These are phyloP conservation scores for Lysandra bellargus DNA, from an alignment of 2,888 invertebrate species.

Conservation along the genomic window DNA sequence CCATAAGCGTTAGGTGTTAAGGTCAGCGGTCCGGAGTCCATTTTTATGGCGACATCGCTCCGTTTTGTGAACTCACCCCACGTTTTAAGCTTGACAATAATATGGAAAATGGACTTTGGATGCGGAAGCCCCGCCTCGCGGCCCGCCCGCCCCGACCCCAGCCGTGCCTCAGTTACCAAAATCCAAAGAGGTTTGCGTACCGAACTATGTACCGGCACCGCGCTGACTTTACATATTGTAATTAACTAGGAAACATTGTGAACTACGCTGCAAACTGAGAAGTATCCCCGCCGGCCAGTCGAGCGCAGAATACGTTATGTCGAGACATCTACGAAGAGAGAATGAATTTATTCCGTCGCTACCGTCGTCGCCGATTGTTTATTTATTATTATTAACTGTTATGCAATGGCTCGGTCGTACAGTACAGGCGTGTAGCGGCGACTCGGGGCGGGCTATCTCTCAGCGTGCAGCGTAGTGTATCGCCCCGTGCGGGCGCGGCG, in stretches of 20 bases:
- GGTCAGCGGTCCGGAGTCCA: constrained; percentile 55
- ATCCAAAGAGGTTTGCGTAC: constrained; percentile 25
- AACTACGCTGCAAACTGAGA: constrained; percentile 11
- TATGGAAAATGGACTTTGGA: constrained; percentile 41
- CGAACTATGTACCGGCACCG: background rate
- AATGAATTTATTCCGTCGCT: background rate
- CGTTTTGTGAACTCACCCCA: constrained; percentile 37
- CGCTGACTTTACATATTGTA: background rate
- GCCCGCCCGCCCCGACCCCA: constrained; percentile 23
- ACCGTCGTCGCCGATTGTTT: constrained; percentile 7
- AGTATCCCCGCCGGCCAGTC: constrained; percentile 1
- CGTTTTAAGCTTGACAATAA: constrained; percentile 44
- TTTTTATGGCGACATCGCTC: constrained; percentile 49
- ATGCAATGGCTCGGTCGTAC: constrained; percentile 15
- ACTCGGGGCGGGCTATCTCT: background rate
- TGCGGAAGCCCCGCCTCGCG: background rate
- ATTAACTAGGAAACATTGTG: background rate
- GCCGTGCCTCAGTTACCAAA: constrained; percentile 27
- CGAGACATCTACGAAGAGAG: background rate
- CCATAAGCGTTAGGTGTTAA: constrained; percentile 60
- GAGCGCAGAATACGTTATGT: background rate
- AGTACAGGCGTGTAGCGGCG: constrained; percentile 2
- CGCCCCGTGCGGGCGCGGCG: constrained; percentile 3
- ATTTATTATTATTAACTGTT: constrained; percentile 25
- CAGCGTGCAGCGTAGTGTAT: background rate